phyloP scores from a whole-genome alignment of 1,140 invertebrate genomes.

The Brachionus manjavacas region DNA sequence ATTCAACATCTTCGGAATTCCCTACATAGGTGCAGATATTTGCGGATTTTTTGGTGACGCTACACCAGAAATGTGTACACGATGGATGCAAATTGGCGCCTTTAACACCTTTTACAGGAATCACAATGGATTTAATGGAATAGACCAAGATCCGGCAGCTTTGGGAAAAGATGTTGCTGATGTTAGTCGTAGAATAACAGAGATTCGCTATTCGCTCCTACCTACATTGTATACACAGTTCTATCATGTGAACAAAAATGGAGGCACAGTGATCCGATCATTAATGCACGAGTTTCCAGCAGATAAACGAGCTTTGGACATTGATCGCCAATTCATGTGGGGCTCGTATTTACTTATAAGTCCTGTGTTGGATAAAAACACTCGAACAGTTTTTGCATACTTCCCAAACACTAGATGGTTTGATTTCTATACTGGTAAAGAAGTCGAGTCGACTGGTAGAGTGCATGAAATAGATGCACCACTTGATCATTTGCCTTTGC shows the following conservation, averaged over 20 bases:
- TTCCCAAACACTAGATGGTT: slow-evolving; percentile 35
- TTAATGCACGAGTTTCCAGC: slow-evolving; percentile 62
- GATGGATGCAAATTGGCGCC: slow-evolving; percentile 63
- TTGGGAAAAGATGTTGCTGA: slow-evolving; percentile 30
- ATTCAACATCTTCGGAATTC: slow-evolving; percentile 61
- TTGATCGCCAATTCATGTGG: slow-evolving; percentile 74
- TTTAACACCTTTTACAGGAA: slow-evolving; percentile 58
- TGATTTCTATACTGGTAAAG: slow-evolving; percentile 41
- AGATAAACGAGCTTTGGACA: slow-evolving; percentile 64
- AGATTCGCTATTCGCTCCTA: slow-evolving; percentile 68
- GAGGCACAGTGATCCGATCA: slow-evolving; percentile 70
- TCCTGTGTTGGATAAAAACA: slow-evolving; percentile 68
- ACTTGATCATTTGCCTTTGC: slow-evolving; percentile 51
- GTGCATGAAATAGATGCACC: slow-evolving; percentile 43
- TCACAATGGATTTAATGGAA: slow-evolving; percentile 47
- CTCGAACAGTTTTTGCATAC: not conserved
- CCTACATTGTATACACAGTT: slow-evolving; percentile 79
- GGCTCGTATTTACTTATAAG: slow-evolving; percentile 69
- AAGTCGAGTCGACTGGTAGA: not conserved
- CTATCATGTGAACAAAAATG: slow-evolving; percentile 66
- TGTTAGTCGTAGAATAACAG: slow-evolving; percentile 61
- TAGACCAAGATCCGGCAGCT: slow-evolving; percentile 49
- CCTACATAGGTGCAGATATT: slow-evolving; percentile 79
- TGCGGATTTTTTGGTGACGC: slow-evolving; percentile 79
- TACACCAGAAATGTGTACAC: slow-evolving; percentile 61